phyloP scores from a whole-genome alignment of 2,888 invertebrate genomes.

The Trachelus tabidus region DNA sequence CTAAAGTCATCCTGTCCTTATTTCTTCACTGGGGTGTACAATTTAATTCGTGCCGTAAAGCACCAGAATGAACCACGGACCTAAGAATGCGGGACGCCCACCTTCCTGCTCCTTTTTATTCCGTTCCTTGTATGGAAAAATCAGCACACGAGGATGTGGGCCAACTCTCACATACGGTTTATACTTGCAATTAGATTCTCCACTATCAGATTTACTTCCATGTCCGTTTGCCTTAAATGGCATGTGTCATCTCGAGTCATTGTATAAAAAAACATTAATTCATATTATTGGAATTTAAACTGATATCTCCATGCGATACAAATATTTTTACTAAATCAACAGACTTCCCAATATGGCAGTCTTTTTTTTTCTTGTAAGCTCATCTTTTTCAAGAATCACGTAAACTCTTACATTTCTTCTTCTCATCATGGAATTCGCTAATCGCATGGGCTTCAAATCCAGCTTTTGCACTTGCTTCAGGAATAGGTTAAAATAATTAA shows the following conservation, averaged over 20 bases:
- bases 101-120: not conserved
- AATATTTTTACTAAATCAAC: not conserved
- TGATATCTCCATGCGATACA: not conserved
- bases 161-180: not conserved
- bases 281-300: not conserved
- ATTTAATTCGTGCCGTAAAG: not conserved
- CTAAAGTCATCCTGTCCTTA: constrained; percentile 27
- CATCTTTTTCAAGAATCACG: not conserved
- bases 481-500: constrained; percentile 7
- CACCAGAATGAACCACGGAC: not conserved
- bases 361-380: not conserved
- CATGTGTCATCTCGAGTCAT: no score
- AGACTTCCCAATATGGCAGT: not conserved
- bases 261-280: not conserved
- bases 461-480: constrained; percentile 33
- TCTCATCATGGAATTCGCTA: constrained; percentile 25
- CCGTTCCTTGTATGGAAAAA: not conserved
- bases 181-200: not conserved
- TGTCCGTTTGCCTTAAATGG: not conserved
- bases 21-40: constrained; percentile 37
- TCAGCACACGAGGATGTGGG: not conserved
- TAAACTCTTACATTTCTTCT: not conserved
- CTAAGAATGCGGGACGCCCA: not conserved
- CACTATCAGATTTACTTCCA: not conserved
- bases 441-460: constrained; percentile 57